Conservation (phyloP, 2,113 vertebrate species). For the Microtus oregoni region DNA sequence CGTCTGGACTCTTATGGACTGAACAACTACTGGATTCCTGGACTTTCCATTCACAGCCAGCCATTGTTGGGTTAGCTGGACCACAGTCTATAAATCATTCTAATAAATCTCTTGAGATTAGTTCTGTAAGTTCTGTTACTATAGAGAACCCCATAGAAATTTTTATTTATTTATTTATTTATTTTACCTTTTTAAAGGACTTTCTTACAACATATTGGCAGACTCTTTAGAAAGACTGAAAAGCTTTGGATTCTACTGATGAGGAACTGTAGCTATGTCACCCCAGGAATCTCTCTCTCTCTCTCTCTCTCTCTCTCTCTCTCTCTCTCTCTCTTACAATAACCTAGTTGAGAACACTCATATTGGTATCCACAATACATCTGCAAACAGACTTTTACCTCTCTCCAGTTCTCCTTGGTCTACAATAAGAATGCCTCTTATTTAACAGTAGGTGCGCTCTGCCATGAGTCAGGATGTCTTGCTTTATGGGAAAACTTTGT, state of each 20-base stretch:
- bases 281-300: not conserved
- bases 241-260: not conserved
- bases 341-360: not conserved
- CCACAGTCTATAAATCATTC: not conserved
- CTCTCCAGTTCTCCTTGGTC: not conserved
- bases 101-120: not conserved
- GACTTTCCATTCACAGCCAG: not conserved
- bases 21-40: not conserved
- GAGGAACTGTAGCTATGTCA: not conserved
- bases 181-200: not conserved
- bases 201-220: not conserved
- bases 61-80: not conserved
- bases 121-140: not conserved
- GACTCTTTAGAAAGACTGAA: not conserved
- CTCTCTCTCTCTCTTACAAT: not conserved
- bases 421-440: not conserved
- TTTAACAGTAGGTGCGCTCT: not conserved
- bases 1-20: not conserved
- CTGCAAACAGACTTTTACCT: not conserved
- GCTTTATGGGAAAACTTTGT: not conserved
- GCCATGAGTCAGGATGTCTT: not conserved
- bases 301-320: no score
- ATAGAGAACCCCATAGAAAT: not conserved
- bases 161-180: not conserved
- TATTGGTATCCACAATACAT: not conserved